Base-by-base conservation (phyloP, 2,888 invertebrate genomes). In the Leptura quadrifasciata region DNA sequence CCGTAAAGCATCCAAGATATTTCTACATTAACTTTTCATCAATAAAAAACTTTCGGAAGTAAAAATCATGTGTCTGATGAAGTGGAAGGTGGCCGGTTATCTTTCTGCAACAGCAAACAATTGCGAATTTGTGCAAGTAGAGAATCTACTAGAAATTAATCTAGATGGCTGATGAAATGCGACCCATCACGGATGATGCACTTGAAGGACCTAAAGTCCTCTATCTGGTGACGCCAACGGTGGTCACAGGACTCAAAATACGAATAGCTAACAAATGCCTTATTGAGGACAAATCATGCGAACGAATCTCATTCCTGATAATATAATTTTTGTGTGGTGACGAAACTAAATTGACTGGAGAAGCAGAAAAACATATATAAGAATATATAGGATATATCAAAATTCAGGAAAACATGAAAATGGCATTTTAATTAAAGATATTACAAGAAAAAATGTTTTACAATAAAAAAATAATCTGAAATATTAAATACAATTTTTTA, bases 71-170 rank as follows among this genome's bases (percentile, higher is more conserved):
- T 80, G 76, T 76, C 82, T 84, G 83, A 84, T 86, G 85, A 83
- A 85, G 85, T 83, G 85, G 83, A 81, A 85, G 83, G 80, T 81
- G 82, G 79, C 79, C 78, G 79, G 81, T 85, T 87, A 87, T 87
- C 87, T 87, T 87, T 87, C 87, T 87, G 85, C 86, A 83, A 86
- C 85, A 83, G 82, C 85, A 85, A 80, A 85, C 87, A 87, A 85
- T 85, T 85, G 83, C 78, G 84, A 83, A 85, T 85, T 83, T 82
- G 82, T 80, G 83, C 81, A 78, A 84, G 81, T 83, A 81, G 79
- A 81, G 83, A 83, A 83, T 83, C 81, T 77, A 80, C 76, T 77
- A 76, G 82, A 81, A 82, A 84, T 84, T 83, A 84, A 85, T 83
- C 82, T 80, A 80, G 84, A 84, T 84, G 77, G 76, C 65, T 79